These are phyloP conservation scores for Sylvietta virens DNA, from an alignment of 2,113 vertebrate species.

Conservation along the genomic window DNA sequence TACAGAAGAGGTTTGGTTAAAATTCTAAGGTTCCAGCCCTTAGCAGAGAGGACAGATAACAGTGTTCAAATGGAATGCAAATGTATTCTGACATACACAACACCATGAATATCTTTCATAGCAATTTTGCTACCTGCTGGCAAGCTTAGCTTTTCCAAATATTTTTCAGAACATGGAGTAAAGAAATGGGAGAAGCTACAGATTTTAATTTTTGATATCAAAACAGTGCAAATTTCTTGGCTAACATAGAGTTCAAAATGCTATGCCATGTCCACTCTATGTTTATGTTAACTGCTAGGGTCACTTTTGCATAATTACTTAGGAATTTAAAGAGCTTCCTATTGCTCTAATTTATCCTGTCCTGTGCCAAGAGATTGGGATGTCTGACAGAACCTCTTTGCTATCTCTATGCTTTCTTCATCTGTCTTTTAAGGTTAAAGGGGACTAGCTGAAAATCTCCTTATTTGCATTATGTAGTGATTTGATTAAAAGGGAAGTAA, in stretches of 20 bases:
- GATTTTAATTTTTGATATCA: not conserved
- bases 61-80: not conserved
- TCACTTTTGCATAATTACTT: not conserved
- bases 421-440: not conserved
- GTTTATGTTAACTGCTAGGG: not conserved
- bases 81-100: not conserved
- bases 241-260: not conserved
- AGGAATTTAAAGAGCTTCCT: not conserved
- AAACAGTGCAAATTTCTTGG: not conserved
- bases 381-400: not conserved
- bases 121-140: not conserved
- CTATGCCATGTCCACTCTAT: not conserved
- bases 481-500: not conserved
- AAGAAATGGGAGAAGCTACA: not conserved
- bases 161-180: not conserved
- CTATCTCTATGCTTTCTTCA: not conserved
- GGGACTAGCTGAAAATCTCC: not conserved
- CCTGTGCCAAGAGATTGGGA: not conserved
- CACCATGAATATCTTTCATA: not conserved
- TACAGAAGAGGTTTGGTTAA: accelerated
- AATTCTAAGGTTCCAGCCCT: not conserved
- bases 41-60: not conserved
- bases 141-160: not conserved
- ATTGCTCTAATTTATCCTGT: not conserved
- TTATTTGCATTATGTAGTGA: not conserved